Evolutionary conservation across 37 sponge, comb jelly and placozoan genomes (phyloP).

Genomic region (Dysidea cf. avara): DNA sequence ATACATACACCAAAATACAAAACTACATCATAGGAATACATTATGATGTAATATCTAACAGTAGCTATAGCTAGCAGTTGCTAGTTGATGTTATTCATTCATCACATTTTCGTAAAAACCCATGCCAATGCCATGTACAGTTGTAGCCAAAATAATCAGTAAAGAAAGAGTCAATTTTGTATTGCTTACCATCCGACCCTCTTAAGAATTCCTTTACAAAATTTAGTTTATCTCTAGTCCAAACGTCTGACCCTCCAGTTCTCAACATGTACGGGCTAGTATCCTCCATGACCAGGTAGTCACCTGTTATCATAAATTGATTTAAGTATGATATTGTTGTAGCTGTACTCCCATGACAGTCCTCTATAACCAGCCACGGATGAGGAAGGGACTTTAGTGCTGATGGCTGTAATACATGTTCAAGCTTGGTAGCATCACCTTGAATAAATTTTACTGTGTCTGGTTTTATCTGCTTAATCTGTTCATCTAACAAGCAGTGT

Average conservation of each 20-base stretch:
- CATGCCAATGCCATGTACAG: conserved; percentile 51
- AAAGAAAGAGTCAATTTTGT: conserved; percentile 39
- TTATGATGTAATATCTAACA: too few relatives aligned
- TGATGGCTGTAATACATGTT: conserved; percentile 32
- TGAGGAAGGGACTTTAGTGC: conserved; percentile 34
- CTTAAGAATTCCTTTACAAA: too few relatives aligned
- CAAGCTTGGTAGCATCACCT: conserved; percentile 43
- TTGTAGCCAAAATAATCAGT: conserved; percentile 72
- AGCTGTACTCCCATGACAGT: conserved; percentile 39
- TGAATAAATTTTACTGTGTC: conserved; percentile 45
- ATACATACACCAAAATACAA: too few relatives aligned
- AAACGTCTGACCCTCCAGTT: neutral
- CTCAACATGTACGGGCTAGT: conserved; percentile 17
- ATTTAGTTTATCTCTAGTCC: too few relatives aligned
- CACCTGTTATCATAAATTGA: conserved; percentile 36
- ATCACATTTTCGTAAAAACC: conserved; percentile 26
- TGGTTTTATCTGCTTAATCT: conserved; percentile 29
- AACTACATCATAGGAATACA: too few relatives aligned
- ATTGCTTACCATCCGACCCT: conserved; percentile 20
- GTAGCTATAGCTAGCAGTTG: too few relatives aligned
- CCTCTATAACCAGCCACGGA: conserved; percentile 59
- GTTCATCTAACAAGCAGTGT: conserved; percentile 14
- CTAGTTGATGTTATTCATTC: too few relatives aligned
- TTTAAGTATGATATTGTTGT: conserved; percentile 46
- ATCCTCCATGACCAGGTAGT: conserved; percentile 63